Evolutionary conservation across 2,797 vertebrate genomes (phyloP).

Genomic region (Anabas testudineus): DNA sequence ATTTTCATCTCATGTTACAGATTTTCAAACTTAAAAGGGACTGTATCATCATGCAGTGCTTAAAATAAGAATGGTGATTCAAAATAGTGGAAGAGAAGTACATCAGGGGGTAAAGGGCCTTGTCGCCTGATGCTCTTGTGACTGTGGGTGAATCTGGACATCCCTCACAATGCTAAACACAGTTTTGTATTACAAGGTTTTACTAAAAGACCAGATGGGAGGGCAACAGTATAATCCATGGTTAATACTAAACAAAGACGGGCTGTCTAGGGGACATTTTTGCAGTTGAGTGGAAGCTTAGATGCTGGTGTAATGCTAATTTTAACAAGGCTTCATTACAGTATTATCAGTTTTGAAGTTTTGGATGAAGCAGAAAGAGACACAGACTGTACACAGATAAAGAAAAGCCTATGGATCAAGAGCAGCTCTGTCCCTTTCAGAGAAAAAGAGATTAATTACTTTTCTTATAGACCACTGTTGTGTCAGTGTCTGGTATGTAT

Average conservation of each 20-base stretch:
- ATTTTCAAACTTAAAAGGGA: conserved; percentile 36
- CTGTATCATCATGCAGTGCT: conserved; percentile 2
- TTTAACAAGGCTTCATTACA: conserved; percentile 58
- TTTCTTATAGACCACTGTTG: not conserved
- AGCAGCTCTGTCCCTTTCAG: not conserved
- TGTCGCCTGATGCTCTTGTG: conserved; percentile 13
- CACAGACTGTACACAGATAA: conserved; percentile 10
- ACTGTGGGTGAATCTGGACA: conserved; percentile 40
- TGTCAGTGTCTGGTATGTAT: not conserved
- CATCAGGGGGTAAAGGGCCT: conserved; percentile 17
- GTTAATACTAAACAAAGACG: conserved; percentile 70
- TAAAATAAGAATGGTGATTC: conserved; percentile 45
- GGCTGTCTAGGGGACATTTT: conserved; percentile 58
- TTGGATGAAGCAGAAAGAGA: conserved; percentile 36
- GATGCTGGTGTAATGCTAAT: conserved; percentile 66
- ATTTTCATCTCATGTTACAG: conserved; percentile 41
- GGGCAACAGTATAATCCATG: conserved; percentile 69
- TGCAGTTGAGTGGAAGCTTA: conserved; percentile 53
- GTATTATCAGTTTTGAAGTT: conserved; percentile 48
- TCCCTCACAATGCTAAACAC: conserved; percentile 40
- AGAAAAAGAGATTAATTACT: not conserved
- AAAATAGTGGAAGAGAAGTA: conserved; percentile 48
- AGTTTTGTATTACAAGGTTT: conserved; percentile 67
- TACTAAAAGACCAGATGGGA: conserved; percentile 63
- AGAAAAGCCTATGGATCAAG: conserved; percentile 9